Evolutionary conservation across 2,888 invertebrate species (phyloP).

Genomic region (Rhagonycha fulva): DNA sequence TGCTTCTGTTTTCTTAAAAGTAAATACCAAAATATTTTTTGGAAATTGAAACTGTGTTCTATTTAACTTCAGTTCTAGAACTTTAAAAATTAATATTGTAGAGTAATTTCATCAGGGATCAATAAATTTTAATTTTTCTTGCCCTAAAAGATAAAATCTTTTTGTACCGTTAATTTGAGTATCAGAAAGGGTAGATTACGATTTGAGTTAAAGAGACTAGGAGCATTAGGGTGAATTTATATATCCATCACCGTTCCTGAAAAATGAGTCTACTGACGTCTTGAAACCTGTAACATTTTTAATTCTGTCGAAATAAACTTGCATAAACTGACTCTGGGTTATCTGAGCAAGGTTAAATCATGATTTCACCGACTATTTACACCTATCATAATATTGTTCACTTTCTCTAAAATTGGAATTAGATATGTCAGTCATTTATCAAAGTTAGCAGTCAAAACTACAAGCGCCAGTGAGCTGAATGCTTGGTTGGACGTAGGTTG

Average conservation of each 20-base stretch:
- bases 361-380: no score
- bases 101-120: background rate
- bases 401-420: no score
- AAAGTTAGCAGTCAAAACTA: background rate
- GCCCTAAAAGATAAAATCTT: background rate
- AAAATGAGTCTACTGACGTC: background rate
- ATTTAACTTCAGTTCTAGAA: background rate
- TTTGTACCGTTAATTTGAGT: background rate
- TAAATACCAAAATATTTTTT: background rate
- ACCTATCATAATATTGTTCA: no score
- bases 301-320: background rate
- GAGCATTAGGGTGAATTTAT: background rate
- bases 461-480: background rate
- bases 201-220: background rate
- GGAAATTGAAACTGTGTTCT: background rate
- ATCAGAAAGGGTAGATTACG: background rate
- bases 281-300: background rate
- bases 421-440: no score
- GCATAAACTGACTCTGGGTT: background rate
- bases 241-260: background rate
- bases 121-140: background rate
- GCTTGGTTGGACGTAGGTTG: background rate
- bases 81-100: background rate
- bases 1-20: no score
- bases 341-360: background rate